Evolutionary conservation across 2,113 vertebrate genomes (phyloP), one percentile per base, ranked within the genome.

Genomic region (Labeo rohita): DNA sequence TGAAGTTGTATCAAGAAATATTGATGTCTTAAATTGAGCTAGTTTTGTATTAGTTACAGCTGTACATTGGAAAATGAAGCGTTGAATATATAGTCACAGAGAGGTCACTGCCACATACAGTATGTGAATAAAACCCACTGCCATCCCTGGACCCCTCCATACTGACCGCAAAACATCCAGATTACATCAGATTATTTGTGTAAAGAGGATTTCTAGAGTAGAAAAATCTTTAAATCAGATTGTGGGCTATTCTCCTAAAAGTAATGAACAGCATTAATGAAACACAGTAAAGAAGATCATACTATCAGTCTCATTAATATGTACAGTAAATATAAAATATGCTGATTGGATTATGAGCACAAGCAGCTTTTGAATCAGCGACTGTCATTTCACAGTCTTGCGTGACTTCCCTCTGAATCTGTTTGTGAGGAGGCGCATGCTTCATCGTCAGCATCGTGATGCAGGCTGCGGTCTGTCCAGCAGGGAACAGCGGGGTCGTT

Each of bases 171-270:
- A 80, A 78, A 83, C 86, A 87, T 74, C 72, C 83, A 83, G 86
- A 78, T 83, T 87, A 85, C 72, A 87, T 83, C 86, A 89, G 85
- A 87, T 87, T 87, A 85, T 59, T 59, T 12, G 7, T 6, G 16
- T 16, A 79, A 87, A 85, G 79, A 83, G 63, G 83, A 85, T 87
- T 89, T 85, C 28, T 77, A 36, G 43, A 68, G 63, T 73, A 79
- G 52, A 36, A 73, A 80, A 52, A 89, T 72, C 61, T 65, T 83
- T 80, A 84, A 84, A 81, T 84, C 56, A 28, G 52, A 85, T 78
- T 72, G 77, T 34, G 85, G 83, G 68, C 52, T 9, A 1, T 16
- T 50, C 23, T 76, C 82, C 43, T 54, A 23, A 54, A 80, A 76
- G 70, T 18, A 56, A 76, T 49, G 6, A 61, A 39, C 50, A 23